Base-by-base conservation (phyloP, 2,113 vertebrate species). In the Nothoprocta pentlandii region DNA sequence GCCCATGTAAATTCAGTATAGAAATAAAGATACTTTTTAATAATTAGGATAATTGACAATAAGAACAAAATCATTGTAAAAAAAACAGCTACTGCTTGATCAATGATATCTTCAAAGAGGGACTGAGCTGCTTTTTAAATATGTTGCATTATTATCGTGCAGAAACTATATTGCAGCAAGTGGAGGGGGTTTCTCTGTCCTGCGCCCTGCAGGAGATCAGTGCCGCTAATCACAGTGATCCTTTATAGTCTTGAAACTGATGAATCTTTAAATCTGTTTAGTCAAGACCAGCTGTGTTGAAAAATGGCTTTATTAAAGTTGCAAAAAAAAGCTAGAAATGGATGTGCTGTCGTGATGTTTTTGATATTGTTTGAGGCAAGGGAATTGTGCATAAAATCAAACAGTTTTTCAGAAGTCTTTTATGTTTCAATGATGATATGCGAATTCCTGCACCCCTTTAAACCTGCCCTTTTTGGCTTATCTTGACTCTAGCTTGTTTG, bases 221-320 rank as follows among this genome's bases (percentile, higher is more conserved):
- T 44, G 83, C 42, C 36, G 80, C 92, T 96, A 94, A 96, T 96
- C 89, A 92, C 80, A 90, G 47, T 95, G 96, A 96, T 96, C 92
- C 88, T 94, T 96, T 96, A 94, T 90, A 64, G 89, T 92, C 89
- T 90, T 86, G 69, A 59, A 89, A 93, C 42, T 92, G 94, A 96
- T 93, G 95, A 92, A 58, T 96, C 91, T 96, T 92, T 84, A 95
- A 93, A 96, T 96, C 91, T 96, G 80, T 93, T 94, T 92, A 94
- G 94, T 89, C 95, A 92, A 94, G 83, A 95, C 80, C 95, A 96
- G 94, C 92, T 96, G 94, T 84, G 47, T 90, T 95, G 94, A 93
- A 94, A 95, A 95, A 36, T 61, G 89, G 42, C 73, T 68, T 68
- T 89, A 86, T 68, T 78, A 39, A 92, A 92, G 77, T 30, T 19